phyloP scores from a whole-genome alignment of 2,888 invertebrate genomes.

The Drosophila affinis region DNA sequence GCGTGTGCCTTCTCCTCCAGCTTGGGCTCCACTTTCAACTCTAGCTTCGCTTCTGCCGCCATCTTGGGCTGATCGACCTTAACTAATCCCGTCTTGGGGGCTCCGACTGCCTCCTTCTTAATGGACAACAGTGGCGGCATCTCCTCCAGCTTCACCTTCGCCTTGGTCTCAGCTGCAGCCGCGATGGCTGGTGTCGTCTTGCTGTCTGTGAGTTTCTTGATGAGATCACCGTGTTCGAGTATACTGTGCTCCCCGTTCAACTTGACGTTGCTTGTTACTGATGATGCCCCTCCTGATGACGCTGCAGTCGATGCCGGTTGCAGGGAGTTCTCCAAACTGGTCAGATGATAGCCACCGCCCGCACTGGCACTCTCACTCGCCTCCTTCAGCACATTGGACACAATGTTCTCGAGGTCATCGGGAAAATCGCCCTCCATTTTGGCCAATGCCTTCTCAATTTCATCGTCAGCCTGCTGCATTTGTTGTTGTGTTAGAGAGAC shows the following conservation, averaged over 20 bases:
- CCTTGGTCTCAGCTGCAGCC: conserved; percentile 31
- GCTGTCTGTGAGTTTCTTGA: conserved; percentile 72
- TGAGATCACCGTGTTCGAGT: conserved; percentile 79
- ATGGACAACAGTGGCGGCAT: conserved; percentile 38
- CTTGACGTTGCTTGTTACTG: conserved; percentile 53
- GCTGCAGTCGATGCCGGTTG: conserved; percentile 22
- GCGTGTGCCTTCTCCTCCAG: conserved; percentile 26
- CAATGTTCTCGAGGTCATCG: conserved; percentile 68
- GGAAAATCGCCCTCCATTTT: conserved; percentile 86
- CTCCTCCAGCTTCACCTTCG: conserved; percentile 56
- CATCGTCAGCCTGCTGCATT: conserved; percentile 69
- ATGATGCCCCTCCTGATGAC: conserved; percentile 16
- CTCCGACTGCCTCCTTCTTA: conserved; percentile 40
- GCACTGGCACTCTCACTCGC: conserved; percentile 80
- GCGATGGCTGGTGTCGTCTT: conserved; percentile 40
- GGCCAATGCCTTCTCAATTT: conserved; percentile 88
- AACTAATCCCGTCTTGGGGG: conserved; percentile 1
- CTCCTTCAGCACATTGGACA: conserved; percentile 57
- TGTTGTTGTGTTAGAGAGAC: conserved; percentile 20
- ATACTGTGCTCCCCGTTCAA: conserved; percentile 83
- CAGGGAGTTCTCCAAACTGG: conserved; percentile 29
- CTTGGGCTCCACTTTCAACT: conserved; percentile 31
- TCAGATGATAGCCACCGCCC: conserved; percentile 10
- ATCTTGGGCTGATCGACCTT: conserved; percentile 40
- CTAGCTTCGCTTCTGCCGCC: conserved; percentile 19